Base-by-base conservation (phyloP, 2,888 invertebrate genomes). In the Limulus polyphemus region DNA sequence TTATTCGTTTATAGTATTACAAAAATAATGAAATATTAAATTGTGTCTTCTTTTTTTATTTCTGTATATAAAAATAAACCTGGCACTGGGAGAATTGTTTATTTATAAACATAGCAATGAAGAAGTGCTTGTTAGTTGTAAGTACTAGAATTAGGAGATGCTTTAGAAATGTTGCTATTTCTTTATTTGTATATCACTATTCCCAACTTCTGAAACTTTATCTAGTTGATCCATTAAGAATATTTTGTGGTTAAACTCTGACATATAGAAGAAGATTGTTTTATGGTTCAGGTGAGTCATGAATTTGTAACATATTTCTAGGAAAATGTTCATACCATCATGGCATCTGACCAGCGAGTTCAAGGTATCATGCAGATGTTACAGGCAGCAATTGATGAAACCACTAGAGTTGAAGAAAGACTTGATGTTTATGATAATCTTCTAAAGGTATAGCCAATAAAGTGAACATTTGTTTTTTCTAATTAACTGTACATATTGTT, bases 321-420 rank as follows among this genome's bases (percentile, higher is more conserved):
- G 81, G 90, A 90, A 73, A 94, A 94, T 77, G 88, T 94, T 64
- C 88, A 92, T 75, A 89, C 88, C 71, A 90, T 94, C 59, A 81
- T 94, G 78, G 88, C 88, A n/a, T 90, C 90, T 2, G 92, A 93
- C 75, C 83, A 82, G 50, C 81, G 83, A 72, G 86, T 94, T 79
- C 83, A 87, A 70, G 80, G 80, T 58, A 73, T 84, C 62, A 83
- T 84, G 80, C 76, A 83, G 62, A 84, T 88, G 75, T 81, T 90
- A 62, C 88, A 90, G 73, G 82, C 82, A 62, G 89, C 90, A 0
- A 84, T 90, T 68, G 78, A 79, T 47, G 87, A 88, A 78, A 85
- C 87, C 11, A 84, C 84, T 69, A 79, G 80, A 65, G 83, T 89
- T 56, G 89, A 90, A 75, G 77, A 79, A 14, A 83, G 86, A 60